phyloP scores from a whole-genome alignment of 2,797 vertebrate species.

The Chanos chanos region DNA sequence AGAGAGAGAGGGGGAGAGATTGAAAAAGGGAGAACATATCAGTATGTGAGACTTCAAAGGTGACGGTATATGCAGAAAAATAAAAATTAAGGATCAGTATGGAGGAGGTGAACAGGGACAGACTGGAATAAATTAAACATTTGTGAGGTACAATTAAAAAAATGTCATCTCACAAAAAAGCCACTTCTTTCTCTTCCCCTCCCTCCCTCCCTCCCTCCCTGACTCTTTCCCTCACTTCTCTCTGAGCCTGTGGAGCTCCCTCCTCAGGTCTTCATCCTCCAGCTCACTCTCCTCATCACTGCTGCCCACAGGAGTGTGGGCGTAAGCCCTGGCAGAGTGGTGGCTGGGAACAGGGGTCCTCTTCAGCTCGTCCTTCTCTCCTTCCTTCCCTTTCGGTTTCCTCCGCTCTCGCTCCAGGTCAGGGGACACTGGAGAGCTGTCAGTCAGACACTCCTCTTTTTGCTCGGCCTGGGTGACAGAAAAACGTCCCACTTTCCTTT shows the following conservation, averaged over 20 bases:
- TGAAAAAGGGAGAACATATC: not conserved
- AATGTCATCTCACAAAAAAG: too few species aligned
- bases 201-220: not conserved
- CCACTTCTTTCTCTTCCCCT: too few species aligned
- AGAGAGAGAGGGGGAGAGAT: not conserved
- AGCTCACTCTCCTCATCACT: conserved; percentile 86
- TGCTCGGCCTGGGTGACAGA: conserved; percentile 68
- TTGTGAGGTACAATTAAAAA: too few species aligned
- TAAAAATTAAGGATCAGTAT: not conserved
- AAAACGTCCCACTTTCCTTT: conserved; percentile 75
- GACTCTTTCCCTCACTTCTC: conserved; percentile 77
- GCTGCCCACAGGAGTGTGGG: conserved; percentile 82
- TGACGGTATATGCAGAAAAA: not conserved
- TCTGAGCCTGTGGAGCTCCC: conserved; percentile 82
- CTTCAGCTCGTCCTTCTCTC: conserved; percentile 66
- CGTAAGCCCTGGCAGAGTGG: conserved; percentile 63
- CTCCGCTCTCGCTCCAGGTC: conserved; percentile 64
- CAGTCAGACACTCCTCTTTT: conserved; percentile 66
- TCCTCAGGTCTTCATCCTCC: conserved; percentile 85
- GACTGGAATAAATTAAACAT: not conserved
- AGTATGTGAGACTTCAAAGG: not conserved
- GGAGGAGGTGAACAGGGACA: too few species aligned
- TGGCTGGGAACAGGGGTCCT: conserved; percentile 59
- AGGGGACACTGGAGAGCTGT: conserved; percentile 70
- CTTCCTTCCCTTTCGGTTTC: conserved; percentile 64